Conservation (phyloP, 2,113 vertebrate species). For the Piprites chloris region DNA sequence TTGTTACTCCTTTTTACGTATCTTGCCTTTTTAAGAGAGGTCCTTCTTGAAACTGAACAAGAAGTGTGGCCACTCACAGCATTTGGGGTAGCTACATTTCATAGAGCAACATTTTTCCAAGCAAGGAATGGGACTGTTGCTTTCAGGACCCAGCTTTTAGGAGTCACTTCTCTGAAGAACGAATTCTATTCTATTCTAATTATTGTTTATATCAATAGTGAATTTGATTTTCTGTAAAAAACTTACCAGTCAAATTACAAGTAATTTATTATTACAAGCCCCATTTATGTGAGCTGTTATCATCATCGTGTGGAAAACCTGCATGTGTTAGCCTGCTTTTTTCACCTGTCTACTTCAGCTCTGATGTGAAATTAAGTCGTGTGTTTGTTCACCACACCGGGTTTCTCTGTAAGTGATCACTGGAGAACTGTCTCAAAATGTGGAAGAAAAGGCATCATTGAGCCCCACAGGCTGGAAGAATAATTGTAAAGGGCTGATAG, state of each 20-base stretch:
- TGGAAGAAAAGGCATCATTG: not conserved
- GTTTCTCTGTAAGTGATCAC: not conserved
- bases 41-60: not conserved
- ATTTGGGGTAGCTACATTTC: not conserved
- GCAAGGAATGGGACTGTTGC: not conserved
- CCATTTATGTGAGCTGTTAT: not conserved
- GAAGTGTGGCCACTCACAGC: accelerated
- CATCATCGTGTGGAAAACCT: not conserved
- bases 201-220: not conserved
- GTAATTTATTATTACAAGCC: not conserved
- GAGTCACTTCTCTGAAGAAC: not conserved
- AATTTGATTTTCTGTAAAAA: not conserved
- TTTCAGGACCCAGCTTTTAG: not conserved
- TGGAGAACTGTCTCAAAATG: not conserved
- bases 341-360: not conserved
- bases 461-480: not conserved
- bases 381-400: not conserved
- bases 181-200: not conserved
- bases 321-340: not conserved
- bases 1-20: not conserved
- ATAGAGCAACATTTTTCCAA: not conserved
- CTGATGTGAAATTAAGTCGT: not conserved
- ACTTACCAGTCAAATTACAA: not conserved
- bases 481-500: constrained; percentile 7
- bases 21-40: not conserved